Conservation (phyloP, 2,797 vertebrate species). For the Limosa lapponica region DNA sequence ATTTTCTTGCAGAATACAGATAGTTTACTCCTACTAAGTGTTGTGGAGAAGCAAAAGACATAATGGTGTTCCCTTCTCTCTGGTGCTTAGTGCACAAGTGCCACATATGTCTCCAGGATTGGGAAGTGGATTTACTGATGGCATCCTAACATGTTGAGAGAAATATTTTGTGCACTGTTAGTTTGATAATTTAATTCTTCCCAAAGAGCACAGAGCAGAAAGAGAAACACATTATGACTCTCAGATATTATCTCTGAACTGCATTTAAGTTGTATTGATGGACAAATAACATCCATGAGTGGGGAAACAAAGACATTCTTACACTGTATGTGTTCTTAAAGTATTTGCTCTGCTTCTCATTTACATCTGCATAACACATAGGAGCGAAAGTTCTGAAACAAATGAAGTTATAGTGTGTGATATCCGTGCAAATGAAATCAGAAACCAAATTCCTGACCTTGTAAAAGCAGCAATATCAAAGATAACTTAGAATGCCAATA, state of each 20-base stretch:
- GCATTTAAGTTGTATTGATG: neutral
- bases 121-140: neutral
- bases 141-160: neutral
- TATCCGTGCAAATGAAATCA: neutral
- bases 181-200: neutral
- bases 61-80: neutral
- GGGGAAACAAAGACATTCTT: neutral
- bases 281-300: neutral
- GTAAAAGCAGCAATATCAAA: neutral
- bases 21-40: neutral
- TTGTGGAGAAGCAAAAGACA: neutral
- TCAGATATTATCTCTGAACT: neutral
- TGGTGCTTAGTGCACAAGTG: neutral
- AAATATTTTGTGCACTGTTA: neutral
- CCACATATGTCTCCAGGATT: accelerated
- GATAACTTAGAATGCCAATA: neutral
- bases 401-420: neutral
- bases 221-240: neutral
- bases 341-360: neutral
- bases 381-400: neutral
- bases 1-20: neutral
- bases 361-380: neutral
- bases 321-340: neutral
- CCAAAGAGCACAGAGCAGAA: neutral
- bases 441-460: neutral